These are phyloP conservation scores for Chelidonichthys spinosus DNA, from an alignment of 2,797 vertebrate species.

Conservation along the genomic window DNA sequence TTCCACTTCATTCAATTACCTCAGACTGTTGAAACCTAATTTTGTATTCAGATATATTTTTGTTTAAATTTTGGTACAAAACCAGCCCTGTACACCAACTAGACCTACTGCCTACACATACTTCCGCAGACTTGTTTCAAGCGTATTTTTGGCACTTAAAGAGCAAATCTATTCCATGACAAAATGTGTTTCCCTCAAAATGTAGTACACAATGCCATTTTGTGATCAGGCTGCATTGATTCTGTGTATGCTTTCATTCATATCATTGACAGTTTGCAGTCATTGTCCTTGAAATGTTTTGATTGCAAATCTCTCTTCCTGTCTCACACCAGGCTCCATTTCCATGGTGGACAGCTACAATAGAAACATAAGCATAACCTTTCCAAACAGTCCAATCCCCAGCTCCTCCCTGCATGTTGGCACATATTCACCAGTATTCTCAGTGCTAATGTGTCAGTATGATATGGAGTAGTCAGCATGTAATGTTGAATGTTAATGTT, in stretches of 20 bases:
- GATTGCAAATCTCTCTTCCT: neutral
- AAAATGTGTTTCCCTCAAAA: too few species aligned
- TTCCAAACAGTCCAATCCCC: neutral
- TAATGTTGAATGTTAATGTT: slow-evolving; percentile 8
- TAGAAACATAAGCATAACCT: neutral
- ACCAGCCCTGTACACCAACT: too few species aligned
- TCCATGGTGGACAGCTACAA: neutral
- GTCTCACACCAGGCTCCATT: neutral
- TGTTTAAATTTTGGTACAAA: too few species aligned
- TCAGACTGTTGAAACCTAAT: too few species aligned
- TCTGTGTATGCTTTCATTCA: neutral
- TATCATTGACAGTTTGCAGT: neutral
- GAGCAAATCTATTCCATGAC: too few species aligned
- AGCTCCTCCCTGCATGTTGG: neutral
- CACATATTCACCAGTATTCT: neutral
- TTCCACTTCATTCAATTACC: too few species aligned
- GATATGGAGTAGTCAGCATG: slow-evolving; percentile 9
- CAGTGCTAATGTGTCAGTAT: neutral
- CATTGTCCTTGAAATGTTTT: neutral
- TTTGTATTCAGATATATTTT: too few species aligned
- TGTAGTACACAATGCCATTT: too few species aligned
- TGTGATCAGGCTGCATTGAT: neutral
- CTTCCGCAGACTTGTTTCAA: too few species aligned
- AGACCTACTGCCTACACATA: too few species aligned
- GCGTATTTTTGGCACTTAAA: too few species aligned